A percentile compares a stretch with the other conserved stretches of the same genome.
These are phyloP conservation scores for Lasiommata megera DNA, from an alignment of 2,888 invertebrate species.

Conservation along the genomic window DNA sequence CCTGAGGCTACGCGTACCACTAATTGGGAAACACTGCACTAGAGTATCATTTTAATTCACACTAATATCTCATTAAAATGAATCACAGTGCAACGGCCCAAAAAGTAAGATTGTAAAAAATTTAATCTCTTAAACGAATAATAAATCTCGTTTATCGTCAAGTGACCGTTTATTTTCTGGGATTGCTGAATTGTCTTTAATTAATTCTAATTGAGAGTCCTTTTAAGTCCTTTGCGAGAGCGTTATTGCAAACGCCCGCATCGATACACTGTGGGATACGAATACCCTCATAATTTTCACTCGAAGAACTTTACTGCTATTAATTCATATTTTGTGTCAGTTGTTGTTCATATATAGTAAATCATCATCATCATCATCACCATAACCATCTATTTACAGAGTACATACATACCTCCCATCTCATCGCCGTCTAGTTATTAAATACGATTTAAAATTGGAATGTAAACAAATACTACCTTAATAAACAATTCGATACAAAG, in stretches of 20 bases:
- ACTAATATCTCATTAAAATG: not conserved
- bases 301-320: constrained; percentile 6
- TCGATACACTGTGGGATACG: constrained; percentile 47
- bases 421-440: no score
- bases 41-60: no score
- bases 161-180: constrained; percentile 69
- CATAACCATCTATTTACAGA: no score
- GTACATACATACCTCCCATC: no score
- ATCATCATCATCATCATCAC: no score
- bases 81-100: constrained; percentile 21
- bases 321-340: not conserved
- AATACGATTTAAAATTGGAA: no score
- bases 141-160: constrained; percentile 73
- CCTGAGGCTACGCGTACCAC: no score
- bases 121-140: constrained; percentile 48
- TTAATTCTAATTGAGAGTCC: constrained; percentile 78
- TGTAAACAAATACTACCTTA: no score
- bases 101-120: constrained; percentile 29
- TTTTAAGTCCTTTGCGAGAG: constrained; percentile 62
- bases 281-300: constrained; percentile 57
- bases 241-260: constrained; percentile 75
- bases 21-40: no score
- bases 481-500: no score
- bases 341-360: not conserved
- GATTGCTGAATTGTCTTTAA: constrained; percentile 80